These are phyloP conservation scores for Agapornis roseicollis DNA, from an alignment of 2,113 vertebrate species.

Conservation along the genomic window DNA sequence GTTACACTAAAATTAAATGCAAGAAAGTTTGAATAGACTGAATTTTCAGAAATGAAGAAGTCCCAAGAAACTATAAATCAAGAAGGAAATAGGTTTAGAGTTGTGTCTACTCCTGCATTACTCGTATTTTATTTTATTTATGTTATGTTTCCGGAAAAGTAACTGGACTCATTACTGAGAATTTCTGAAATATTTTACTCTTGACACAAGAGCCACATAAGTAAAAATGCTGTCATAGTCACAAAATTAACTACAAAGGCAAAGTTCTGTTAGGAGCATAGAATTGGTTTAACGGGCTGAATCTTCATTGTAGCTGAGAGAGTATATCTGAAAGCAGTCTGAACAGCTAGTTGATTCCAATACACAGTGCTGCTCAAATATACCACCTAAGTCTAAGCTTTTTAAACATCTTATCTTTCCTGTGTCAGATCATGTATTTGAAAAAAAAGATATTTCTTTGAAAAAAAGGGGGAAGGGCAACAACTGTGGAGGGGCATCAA, in stretches of 20 bases:
- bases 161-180: background rate
- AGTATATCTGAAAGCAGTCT: background rate
- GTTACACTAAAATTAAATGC: slow-evolving; percentile 32
- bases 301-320: background rate
- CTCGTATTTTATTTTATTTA: background rate
- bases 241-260: background rate
- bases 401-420: background rate
- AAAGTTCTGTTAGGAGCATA: background rate
- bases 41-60: background rate
- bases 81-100: background rate
- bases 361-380: background rate
- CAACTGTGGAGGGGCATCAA: background rate
- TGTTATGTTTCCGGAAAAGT: background rate
- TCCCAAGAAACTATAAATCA: background rate
- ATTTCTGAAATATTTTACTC: background rate
- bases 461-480: background rate
- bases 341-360: background rate
- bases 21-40: slow-evolving; percentile 16
- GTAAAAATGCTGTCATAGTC: background rate
- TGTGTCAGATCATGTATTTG: background rate
- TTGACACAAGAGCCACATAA: background rate
- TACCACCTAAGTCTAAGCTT: background rate
- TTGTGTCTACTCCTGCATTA: background rate
- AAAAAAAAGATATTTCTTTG: background rate
- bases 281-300: background rate